phyloP scores from a whole-genome alignment of 2,113 vertebrate genomes.

The Aptenodytes patagonicus region DNA sequence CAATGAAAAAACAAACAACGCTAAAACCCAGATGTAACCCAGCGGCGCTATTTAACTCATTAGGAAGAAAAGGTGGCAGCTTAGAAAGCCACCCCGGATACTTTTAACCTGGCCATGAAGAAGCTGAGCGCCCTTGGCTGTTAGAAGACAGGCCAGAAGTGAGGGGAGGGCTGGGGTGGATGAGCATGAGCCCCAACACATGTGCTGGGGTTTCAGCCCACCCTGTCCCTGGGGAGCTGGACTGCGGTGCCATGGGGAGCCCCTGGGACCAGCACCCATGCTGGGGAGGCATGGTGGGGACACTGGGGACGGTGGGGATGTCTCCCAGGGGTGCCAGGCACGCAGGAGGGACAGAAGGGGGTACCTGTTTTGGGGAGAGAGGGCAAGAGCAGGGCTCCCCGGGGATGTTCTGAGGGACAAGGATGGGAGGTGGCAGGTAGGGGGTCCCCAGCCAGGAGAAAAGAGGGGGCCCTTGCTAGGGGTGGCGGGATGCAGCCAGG shows the following conservation, averaged over 20 bases:
- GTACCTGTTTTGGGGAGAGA: neutral
- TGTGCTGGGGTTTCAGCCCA: neutral
- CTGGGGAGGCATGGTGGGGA: neutral
- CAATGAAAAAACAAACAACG: neutral
- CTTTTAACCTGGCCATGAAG: fast-evolving
- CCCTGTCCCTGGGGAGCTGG: neutral
- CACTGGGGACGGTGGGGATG: too few relatives aligned
- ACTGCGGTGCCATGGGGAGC: neutral
- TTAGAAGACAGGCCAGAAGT: neutral
- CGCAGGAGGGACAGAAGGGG: neutral
- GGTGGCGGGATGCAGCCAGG: neutral
- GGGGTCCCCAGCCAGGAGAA: neutral
- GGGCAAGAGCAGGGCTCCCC: neutral
- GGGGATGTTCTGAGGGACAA: neutral
- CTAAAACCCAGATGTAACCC: neutral
- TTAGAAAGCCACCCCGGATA: neutral
- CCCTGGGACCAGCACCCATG: too few relatives aligned
- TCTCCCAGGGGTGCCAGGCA: neutral
- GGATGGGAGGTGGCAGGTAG: neutral
- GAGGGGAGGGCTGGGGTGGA: neutral
- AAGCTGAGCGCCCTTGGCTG: neutral
- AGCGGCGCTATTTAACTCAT: neutral
- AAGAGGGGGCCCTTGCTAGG: too few relatives aligned
- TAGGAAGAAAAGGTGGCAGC: neutral
- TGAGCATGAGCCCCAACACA: neutral